Evolutionary conservation across 2,888 invertebrate genomes (phyloP), one percentile per base, ranked within the genome.

Genomic region (Hoplodrina ambigua): DNA sequence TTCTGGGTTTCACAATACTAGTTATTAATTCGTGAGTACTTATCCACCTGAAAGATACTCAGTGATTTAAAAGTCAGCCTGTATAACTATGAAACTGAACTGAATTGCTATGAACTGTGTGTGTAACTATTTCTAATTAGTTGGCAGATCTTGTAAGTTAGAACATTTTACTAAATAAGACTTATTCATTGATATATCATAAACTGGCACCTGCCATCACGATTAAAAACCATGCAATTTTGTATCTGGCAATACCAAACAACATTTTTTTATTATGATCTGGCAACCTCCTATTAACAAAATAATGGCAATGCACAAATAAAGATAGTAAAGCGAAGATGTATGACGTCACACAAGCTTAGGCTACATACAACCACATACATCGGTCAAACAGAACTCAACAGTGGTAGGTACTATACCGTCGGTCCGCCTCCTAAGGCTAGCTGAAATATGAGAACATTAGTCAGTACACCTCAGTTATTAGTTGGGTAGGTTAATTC

Each of bases 331-430:
- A 82, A 80, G 70, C 71, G 49, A 55, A 72, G 61, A 76, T 67
- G 60, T 68, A 70, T 55, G 60, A 73, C 64, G 54, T 71, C 58
- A 83, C 83, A 77, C 67, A 84, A 85, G 78, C 79, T 59, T 66
- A 74, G 78, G 66, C 82, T 67, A 68, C 73, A 72, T 77, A 81
- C 52, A 78, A 76, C 76, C 80, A 84, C 83, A 81, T 85, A 82
- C 85, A 85, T 82, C 81, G 73, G 73, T 82, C 73, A 78, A 80
- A 84, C 72, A 84, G 71, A 84, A 85, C 89, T 85, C 81, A 88
- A 81, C 75, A 93, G 71, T 91, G 91, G 93, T 95, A 92, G 91
- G 93, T 95, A 92, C 93, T 91, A 86, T 93, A 93, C 93, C 94
- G 87, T 92, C 79, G 89, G 84, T 88, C 87, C 94, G 79, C 86